Percentiles rank a stretch among this genome's conserved stretches.
phyloP scores from a whole-genome alignment of 2,888 invertebrate genomes.

The Unio delphinus region DNA sequence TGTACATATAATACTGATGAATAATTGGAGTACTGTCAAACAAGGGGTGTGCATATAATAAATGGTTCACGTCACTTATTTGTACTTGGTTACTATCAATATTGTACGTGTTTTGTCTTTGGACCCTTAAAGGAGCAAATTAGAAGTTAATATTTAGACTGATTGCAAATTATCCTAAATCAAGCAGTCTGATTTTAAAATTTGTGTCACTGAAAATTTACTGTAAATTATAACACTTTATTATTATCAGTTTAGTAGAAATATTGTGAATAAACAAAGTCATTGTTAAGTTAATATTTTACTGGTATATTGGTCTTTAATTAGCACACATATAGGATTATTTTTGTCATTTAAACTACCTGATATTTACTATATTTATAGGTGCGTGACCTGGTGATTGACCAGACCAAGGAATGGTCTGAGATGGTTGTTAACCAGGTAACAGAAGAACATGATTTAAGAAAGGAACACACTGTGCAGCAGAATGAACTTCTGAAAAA shows the following conservation, averaged over 20 bases:
- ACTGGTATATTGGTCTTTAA: background rate
- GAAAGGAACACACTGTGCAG: constrained; percentile 82
- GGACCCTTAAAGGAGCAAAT: too few species aligned
- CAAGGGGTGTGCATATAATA: too few species aligned
- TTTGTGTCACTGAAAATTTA: too few species aligned
- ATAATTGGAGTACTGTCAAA: too few species aligned
- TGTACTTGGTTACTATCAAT: too few species aligned
- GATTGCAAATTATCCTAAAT: too few species aligned
- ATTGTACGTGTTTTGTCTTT: too few species aligned
- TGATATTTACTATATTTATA: constrained; percentile 21
- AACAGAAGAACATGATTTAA: constrained; percentile 81
- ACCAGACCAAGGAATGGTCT: constrained; percentile 96
- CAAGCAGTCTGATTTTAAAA: too few species aligned
- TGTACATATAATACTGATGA: too few species aligned
- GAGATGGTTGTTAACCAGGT: constrained; percentile 88
- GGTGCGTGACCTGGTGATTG: constrained; percentile 81
- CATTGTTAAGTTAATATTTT: background rate
- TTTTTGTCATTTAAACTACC: background rate
- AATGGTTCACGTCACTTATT: too few species aligned
- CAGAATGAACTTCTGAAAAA: constrained; percentile 94
- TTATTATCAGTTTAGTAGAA: background rate
- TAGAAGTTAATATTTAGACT: too few species aligned
- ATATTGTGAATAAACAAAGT: background rate
- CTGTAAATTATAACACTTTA: too few species aligned
- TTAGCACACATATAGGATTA: background rate